These are phyloP conservation scores for Lycodopsis pacificus DNA, from an alignment of 2,797 vertebrate genomes.

Conservation along the genomic window DNA sequence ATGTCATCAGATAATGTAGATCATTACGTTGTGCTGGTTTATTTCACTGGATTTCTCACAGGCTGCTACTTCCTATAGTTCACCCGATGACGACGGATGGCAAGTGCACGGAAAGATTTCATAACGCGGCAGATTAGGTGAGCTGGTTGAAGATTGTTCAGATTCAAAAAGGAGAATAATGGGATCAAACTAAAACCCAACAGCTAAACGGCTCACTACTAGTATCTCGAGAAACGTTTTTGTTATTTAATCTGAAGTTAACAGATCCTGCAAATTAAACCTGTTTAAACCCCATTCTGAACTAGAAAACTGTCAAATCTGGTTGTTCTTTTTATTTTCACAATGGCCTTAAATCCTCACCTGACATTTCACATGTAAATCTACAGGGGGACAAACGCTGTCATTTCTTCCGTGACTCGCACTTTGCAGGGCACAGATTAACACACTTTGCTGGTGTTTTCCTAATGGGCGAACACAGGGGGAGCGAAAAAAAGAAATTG, in stretches of 20 bases:
- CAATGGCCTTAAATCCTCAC: constrained; percentile 23
- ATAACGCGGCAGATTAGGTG: neutral
- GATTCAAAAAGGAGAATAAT: constrained; percentile 4
- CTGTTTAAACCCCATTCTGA: constrained; percentile 22
- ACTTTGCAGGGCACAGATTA: constrained; percentile 58
- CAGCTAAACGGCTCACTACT: neutral
- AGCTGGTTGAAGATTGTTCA: constrained; percentile 7
- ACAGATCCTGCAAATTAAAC: constrained; percentile 22
- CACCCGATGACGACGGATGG: neutral
- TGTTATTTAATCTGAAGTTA: constrained; percentile 27
- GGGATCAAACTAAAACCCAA: constrained; percentile 11
- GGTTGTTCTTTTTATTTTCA: constrained; percentile 23
- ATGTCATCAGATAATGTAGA: constrained; percentile 15
- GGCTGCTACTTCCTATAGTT: constrained; percentile 5
- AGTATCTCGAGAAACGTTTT: constrained; percentile 4
- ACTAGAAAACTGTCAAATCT: constrained; percentile 43
- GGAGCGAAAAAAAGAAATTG: constrained; percentile 44
- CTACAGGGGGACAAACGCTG: constrained; percentile 20
- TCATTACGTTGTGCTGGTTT: constrained; percentile 11
- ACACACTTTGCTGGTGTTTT: constrained; percentile 59
- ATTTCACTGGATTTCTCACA: constrained; percentile 11
- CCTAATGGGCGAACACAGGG: constrained; percentile 54
- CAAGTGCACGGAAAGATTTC: neutral
- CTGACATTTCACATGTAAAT: constrained; percentile 54
- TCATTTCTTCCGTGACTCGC: constrained; percentile 55